Conservation (phyloP, 2,888 invertebrate genomes). For the Drosophila greeni region DNA sequence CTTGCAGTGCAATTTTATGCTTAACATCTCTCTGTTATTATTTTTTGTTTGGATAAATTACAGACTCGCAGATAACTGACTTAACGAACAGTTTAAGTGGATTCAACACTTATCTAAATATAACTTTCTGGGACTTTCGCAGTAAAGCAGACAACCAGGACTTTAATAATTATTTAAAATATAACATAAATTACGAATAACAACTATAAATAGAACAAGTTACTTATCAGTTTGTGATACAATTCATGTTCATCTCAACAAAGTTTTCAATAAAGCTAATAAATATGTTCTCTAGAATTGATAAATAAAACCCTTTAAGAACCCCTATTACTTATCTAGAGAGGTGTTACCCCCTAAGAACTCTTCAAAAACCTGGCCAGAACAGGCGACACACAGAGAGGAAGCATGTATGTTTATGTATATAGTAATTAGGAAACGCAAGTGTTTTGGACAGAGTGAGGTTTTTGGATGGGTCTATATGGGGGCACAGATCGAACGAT, state of each 20-base stretch:
- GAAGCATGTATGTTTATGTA: not conserved
- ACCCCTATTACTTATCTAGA: not conserved
- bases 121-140: no score
- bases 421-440: not conserved
- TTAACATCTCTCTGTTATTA: no score
- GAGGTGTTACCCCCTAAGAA: not conserved
- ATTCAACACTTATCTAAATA: no score
- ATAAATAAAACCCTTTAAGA: not conserved
- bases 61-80: no score
- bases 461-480: constrained; percentile 3
- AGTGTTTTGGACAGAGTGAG: not conserved
- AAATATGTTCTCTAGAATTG: not conserved
- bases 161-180: no score
- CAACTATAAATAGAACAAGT: not conserved
- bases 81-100: no score
- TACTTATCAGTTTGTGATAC: not conserved
- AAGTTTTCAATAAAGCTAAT: not conserved
- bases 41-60: no score
- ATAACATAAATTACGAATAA: no score
- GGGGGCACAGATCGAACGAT: constrained; percentile 29
- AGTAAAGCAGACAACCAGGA: no score
- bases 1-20: no score
- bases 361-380: not conserved
- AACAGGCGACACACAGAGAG: constrained; percentile 16
- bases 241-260: not conserved